Evolutionary conservation across 2,113 vertebrate species (phyloP).

Genomic region (Edolisoma coerulescens): DNA sequence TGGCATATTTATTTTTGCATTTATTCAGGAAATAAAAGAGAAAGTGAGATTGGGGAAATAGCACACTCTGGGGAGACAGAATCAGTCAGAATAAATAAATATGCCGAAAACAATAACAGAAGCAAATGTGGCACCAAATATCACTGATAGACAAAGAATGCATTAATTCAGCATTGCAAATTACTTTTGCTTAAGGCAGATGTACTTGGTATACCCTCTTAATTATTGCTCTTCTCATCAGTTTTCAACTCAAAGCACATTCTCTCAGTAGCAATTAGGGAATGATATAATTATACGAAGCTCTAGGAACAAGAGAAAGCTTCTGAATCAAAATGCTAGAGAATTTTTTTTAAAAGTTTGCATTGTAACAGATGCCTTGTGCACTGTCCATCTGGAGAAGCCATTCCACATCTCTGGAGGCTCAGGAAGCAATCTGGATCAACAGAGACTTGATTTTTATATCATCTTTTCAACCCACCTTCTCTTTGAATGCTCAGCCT

Average conservation of each 20-base stretch:
- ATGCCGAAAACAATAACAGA: constrained; percentile 50
- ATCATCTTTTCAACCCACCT: neutral
- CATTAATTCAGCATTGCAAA: constrained; percentile 65
- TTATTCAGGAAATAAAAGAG: neutral
- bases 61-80: constrained; percentile 21
- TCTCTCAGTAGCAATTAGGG: constrained; percentile 42
- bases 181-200: constrained; percentile 63
- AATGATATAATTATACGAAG: neutral
- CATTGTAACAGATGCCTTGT: neutral
- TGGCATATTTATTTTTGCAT: constrained; percentile 18
- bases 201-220: constrained; percentile 54
- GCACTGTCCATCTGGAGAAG: neutral
- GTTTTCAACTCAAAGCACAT: constrained; percentile 54
- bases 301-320: neutral
- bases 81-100: constrained; percentile 64
- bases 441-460: neutral
- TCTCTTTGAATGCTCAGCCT: neutral
- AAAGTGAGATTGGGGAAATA: neutral
- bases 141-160: constrained; percentile 38
- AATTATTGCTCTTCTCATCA: constrained; percentile 64
- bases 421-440: neutral
- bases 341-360: neutral
- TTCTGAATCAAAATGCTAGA: neutral
- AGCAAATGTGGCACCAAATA: constrained; percentile 46
- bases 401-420: neutral